phyloP scores from a whole-genome alignment of 2,797 vertebrate genomes.

The Chromobotia macracanthus region DNA sequence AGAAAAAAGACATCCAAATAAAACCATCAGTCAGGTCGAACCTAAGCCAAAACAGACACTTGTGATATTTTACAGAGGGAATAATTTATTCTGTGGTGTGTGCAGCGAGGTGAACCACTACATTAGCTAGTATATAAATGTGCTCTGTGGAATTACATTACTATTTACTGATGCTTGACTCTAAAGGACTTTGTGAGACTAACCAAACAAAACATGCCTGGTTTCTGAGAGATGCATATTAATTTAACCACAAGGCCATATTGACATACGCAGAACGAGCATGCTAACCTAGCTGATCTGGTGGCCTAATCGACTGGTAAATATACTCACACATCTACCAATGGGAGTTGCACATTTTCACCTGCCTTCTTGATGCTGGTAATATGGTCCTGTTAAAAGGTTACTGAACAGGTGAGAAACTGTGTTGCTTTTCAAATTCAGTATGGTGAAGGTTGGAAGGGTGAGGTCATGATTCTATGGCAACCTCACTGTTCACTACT shows the following conservation, averaged over 20 bases:
- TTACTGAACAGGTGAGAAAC: slow-evolving; percentile 1
- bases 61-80: too few relatives aligned
- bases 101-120: too few relatives aligned
- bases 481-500: not conserved
- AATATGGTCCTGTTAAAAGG: not conserved
- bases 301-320: not conserved
- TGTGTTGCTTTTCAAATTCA: not conserved
- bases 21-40: too few relatives aligned
- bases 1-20: too few relatives aligned
- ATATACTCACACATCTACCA: not conserved
- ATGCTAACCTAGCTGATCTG: not conserved
- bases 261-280: not conserved
- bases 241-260: too few relatives aligned
- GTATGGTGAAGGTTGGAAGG: not conserved
- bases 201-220: not conserved
- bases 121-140: too few relatives aligned
- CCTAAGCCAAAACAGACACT: too few relatives aligned
- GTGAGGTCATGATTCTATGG: slow-evolving; percentile 23
- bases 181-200: too few relatives aligned
- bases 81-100: too few relatives aligned
- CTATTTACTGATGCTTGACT: too few relatives aligned
- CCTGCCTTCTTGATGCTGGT: not conserved
- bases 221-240: not conserved
- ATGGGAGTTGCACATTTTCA: not conserved
- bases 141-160: too few relatives aligned